These are phyloP conservation scores for Rhysida immarginata DNA, from an alignment of 1,140 invertebrate genomes.

Conservation along the genomic window DNA sequence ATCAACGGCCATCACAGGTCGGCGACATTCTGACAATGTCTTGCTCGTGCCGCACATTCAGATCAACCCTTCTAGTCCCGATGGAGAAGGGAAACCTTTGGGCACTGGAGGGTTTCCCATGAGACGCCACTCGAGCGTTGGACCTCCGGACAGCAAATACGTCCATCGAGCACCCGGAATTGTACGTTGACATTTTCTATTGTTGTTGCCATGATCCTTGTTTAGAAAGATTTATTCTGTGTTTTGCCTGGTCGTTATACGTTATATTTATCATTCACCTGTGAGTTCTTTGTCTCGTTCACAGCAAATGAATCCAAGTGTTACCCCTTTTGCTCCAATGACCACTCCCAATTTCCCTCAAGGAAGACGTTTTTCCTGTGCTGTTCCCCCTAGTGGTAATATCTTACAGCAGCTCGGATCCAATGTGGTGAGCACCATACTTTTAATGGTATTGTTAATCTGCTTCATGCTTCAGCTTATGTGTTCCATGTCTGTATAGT, in stretches of 20 bases:
- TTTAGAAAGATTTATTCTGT: too few relatives aligned
- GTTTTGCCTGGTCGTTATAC: too few relatives aligned
- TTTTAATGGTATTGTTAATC: too few relatives aligned
- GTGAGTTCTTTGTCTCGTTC: too few relatives aligned
- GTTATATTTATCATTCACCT: too few relatives aligned
- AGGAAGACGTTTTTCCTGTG: conserved; percentile 12
- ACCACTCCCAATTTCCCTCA: conserved; percentile 15
- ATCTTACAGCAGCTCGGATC: conserved; percentile 24
- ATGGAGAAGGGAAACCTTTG: conserved; percentile 70
- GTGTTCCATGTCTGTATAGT: too few relatives aligned
- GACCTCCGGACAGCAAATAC: conserved; percentile 65
- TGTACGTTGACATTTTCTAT: conserved; percentile 11
- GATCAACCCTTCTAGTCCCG: conserved; percentile 28
- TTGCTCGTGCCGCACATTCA: conserved; percentile 59
- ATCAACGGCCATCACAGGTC: conserved; percentile 51
- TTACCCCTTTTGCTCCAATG: conserved; percentile 9
- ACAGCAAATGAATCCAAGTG: conserved; percentile 8
- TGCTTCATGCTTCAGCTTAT: too few relatives aligned
- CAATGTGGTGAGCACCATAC: conserved; percentile 20
- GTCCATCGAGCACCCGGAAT: conserved; percentile 66
- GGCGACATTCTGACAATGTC: conserved; percentile 77
- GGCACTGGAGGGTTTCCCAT: conserved; percentile 52
- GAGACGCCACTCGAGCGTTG: conserved; percentile 72
- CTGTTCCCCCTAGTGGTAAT: conserved; percentile 13
- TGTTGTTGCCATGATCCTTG: too few relatives aligned